Base-by-base conservation (phyloP, 1,140 invertebrate species). In the Pararge aegeria region DNA sequence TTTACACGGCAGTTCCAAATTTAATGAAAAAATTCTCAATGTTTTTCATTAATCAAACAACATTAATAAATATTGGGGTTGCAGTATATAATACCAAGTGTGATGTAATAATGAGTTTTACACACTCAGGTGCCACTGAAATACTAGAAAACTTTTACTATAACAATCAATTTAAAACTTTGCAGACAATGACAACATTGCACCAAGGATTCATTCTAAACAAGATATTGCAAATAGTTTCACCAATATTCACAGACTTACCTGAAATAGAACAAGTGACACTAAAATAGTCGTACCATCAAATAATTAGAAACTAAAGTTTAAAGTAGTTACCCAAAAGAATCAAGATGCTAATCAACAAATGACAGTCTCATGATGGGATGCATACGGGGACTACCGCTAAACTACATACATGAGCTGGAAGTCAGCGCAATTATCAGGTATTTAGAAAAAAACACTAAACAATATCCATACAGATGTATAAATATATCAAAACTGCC, bases 341-440 rank as follows among this genome's bases (percentile, higher is more conserved):
- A 64, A 55, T 61, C 50, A 58, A 55, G 66, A 64, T 55, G 58
- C 66, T 68, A 64, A 56, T 61, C 55, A 62, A 63, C 38, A 64
- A 54, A 66, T 65, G 66, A 68, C 50, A 69, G 53, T 63, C 40
- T 58, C 69, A 80, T 73, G 68, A 80, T 68, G 64, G 79, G 80
- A 84, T 85, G 83, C 80, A 83, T 80, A 76, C 78, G 34, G 78
- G 77, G 82, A 77, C 81, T 86, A 86, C 73, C 55, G 50, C 82
- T 85, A 85, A 66, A 57, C 82, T 85, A 85, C 77, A 67, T 64
- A 66, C 70, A 75, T 66, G 75, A 78, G 73, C 72, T 70, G 72
- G 64, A 73, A 61, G 59, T 67, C 69, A 73, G 70, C 73, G 66
- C 70, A 64, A 77, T 74, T 61, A 74, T 68, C 65, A 75, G 70